Evolutionary conservation across 1,140 invertebrate species (phyloP).

Genomic region (Drosophila pseudoobscura): DNA sequence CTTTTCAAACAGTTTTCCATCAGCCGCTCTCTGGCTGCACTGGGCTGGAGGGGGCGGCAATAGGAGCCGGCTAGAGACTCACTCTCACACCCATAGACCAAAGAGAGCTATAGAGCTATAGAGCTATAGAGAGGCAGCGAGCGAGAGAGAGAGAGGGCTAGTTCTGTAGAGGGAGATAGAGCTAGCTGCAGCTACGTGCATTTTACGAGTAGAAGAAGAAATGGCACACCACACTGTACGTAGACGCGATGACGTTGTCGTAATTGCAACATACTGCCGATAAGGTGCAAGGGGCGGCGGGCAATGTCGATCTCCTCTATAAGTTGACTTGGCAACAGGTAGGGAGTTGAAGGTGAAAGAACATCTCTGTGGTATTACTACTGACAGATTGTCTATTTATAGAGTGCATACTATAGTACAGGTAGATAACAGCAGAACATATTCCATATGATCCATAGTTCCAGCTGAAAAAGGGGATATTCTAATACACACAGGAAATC

Average conservation of each 20-base stretch:
- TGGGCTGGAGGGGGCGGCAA: constrained; percentile 32
- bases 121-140: constrained; percentile 25
- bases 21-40: not conserved
- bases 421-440: too few species aligned
- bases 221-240: constrained; percentile 54
- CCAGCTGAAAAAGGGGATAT: too few species aligned
- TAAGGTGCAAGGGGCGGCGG: not conserved
- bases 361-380: too few species aligned
- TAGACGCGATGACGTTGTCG: constrained; percentile 37
- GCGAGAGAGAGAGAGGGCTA: constrained; percentile 14
- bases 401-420: too few species aligned
- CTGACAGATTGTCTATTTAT: too few species aligned
- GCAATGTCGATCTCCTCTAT: too few species aligned
- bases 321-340: too few species aligned
- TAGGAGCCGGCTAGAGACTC: constrained; percentile 57
- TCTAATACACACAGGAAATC: too few species aligned
- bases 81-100: constrained; percentile 36
- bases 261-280: constrained; percentile 51
- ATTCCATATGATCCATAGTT: too few species aligned
- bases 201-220: constrained; percentile 61
- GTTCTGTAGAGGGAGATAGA: constrained; percentile 16
- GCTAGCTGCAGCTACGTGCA: constrained; percentile 65
- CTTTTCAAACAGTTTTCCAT: constrained; percentile 79
- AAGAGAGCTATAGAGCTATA: constrained; percentile 17
- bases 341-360: too few species aligned